These are phyloP conservation scores for Eugnorisma glareosa DNA, from an alignment of 2,888 invertebrate genomes.

Conservation along the genomic window DNA sequence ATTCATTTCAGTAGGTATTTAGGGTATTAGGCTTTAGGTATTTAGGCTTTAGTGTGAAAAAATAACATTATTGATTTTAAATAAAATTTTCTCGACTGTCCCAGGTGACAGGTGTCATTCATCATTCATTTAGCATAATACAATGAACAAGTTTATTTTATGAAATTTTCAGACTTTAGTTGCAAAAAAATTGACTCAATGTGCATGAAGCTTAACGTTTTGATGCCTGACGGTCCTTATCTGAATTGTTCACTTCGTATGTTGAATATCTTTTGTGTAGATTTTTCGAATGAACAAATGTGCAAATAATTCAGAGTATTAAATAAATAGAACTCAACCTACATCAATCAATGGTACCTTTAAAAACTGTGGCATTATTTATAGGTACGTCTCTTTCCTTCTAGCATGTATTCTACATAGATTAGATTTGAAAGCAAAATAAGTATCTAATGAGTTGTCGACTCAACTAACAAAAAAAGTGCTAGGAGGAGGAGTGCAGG, in stretches of 20 bases:
- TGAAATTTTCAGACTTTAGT: not conserved
- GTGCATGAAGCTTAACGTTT: slow-evolving; percentile 16
- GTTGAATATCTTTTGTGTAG: not conserved
- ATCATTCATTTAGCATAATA: no score
- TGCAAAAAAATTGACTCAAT: not conserved
- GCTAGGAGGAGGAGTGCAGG: no score
- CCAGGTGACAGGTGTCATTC: no score
- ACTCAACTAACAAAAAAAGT: no score
- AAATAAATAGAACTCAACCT: not conserved
- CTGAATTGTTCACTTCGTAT: not conserved
- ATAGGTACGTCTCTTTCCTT: not conserved
- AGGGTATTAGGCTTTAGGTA: no score
- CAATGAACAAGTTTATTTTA: not conserved
- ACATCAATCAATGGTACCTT: not conserved
- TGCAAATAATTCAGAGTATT: not conserved
- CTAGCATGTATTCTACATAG: not conserved
- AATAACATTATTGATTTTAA: no score
- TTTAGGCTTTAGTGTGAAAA: no score
- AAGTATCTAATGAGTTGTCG: no score
- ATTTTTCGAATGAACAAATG: not conserved
- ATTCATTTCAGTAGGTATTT: no score
- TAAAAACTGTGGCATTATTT: not conserved
- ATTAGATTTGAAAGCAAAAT: not conserved
- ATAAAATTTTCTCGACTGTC: no score
- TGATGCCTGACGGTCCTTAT: slow-evolving; percentile 22